Conservation (phyloP, 2,113 vertebrate species). For the Larimichthys crocea region DNA sequence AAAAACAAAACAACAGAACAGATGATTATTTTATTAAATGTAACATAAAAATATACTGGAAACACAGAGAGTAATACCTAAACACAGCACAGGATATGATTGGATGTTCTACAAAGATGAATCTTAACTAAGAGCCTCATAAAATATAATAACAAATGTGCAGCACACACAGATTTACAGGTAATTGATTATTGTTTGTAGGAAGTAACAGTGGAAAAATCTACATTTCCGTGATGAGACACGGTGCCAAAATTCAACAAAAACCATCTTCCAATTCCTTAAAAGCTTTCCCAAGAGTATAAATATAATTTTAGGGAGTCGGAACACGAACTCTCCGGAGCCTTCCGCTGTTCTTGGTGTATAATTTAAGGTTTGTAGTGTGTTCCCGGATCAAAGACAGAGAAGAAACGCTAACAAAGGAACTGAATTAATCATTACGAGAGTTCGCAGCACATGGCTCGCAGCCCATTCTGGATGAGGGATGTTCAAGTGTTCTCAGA, state of each 20-base stretch:
- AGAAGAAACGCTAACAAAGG: not conserved
- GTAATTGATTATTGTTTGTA: too few relatives aligned
- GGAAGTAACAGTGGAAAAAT: not conserved
- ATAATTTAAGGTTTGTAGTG: conserved; percentile 5
- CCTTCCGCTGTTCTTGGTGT: not conserved
- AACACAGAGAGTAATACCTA: too few relatives aligned
- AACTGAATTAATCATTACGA: conserved; percentile 12
- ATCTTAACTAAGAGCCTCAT: not conserved
- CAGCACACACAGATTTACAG: not conserved
- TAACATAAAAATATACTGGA: too few relatives aligned
- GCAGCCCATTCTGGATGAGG: not conserved
- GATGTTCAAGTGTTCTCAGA: not conserved
- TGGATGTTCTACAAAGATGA: not conserved
- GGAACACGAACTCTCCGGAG: not conserved
- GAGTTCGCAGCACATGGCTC: not conserved
- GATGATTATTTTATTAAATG: too few relatives aligned
- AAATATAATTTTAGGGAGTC: not conserved
- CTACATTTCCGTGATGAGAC: not conserved
- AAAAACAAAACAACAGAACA: too few relatives aligned
- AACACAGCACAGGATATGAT: too few relatives aligned
- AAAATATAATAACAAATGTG: not conserved
- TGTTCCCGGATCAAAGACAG: conserved; percentile 8
- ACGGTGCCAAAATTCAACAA: too few relatives aligned
- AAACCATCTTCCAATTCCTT: not conserved
- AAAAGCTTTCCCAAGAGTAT: not conserved